Conservation (phyloP, 1,140 invertebrate species). For the Paralvinella palmiformis region DNA sequence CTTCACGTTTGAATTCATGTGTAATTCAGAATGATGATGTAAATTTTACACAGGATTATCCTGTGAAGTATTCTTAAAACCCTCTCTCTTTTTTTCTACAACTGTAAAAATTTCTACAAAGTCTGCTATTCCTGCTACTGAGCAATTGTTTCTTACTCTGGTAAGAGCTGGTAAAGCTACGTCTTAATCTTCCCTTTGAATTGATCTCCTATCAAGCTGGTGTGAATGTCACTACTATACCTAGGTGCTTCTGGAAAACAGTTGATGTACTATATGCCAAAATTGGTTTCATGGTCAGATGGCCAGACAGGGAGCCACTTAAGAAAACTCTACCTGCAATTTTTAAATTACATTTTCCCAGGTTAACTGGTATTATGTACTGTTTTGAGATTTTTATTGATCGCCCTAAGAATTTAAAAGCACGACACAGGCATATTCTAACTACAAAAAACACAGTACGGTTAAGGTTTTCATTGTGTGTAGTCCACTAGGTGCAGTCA, state of each 20-base stretch:
- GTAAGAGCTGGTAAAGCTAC: slow-evolving; percentile 8
- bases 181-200: slow-evolving; percentile 5
- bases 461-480: slow-evolving; percentile 24
- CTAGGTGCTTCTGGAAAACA: slow-evolving; percentile 4
- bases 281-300: slow-evolving; percentile 6
- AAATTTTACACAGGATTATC: slow-evolving; percentile 5
- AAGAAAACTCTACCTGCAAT: slow-evolving; percentile 12
- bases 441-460: slow-evolving; percentile 25
- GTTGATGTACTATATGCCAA: slow-evolving; percentile 1
- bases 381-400: slow-evolving; percentile 30
- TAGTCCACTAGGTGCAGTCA: slow-evolving; percentile 21
- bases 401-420: slow-evolving; percentile 19
- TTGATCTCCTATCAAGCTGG: slow-evolving; percentile 1
- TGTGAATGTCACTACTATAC: slow-evolving; percentile 3
- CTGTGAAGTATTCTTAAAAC: slow-evolving; percentile 1
- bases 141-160: slow-evolving; percentile 3
- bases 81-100: slow-evolving; percentile 1
- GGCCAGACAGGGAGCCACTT: slow-evolving; percentile 6
- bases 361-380: slow-evolving; percentile 24
- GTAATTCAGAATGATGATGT: not conserved
- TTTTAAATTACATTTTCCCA: slow-evolving; percentile 22
- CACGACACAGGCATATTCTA: slow-evolving; percentile 18
- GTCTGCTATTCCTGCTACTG: not conserved
- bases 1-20: not conserved
- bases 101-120: not conserved